A percentile compares a stretch with the other conserved stretches of the same genome.
phyloP scores from a whole-genome alignment of 2,797 vertebrate species.

The Melanotaenia trifasciata region DNA sequence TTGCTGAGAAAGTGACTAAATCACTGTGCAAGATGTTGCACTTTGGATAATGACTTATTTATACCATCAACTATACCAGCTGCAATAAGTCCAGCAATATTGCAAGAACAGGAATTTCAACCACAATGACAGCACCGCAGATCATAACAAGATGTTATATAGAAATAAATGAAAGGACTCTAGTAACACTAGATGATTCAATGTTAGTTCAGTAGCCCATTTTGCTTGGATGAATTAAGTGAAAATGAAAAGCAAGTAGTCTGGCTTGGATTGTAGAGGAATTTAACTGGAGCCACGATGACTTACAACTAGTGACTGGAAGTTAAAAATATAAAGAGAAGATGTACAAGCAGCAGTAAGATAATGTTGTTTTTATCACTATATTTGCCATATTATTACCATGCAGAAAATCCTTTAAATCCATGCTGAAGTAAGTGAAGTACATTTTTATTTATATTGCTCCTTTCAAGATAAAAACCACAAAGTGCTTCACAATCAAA shows the following conservation, averaged over 20 bases:
- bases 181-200: conserved; percentile 20
- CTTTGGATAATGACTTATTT: conserved; percentile 7
- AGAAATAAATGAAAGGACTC: conserved; percentile 10
- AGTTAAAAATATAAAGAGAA: no score
- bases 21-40: background rate
- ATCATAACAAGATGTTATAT: conserved; percentile 10
- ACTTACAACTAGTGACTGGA: no score
- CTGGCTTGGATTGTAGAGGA: conserved; percentile 14
- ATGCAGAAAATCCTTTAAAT: background rate
- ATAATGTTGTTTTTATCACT: background rate
- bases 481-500: no score
- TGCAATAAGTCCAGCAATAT: conserved; percentile 20
- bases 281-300: background rate
- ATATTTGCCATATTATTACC: background rate
- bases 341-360: background rate
- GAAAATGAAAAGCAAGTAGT: conserved; percentile 20
- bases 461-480: no score
- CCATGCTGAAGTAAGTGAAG: background rate
- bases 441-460: no score
- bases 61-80: conserved; percentile 28
- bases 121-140: background rate
- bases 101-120: background rate
- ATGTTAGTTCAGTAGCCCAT: conserved; percentile 32
- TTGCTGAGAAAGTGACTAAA: background rate
- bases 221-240: conserved; percentile 31